Conservation (phyloP, 2,113 vertebrate species). For the Platysteira castanea region DNA sequence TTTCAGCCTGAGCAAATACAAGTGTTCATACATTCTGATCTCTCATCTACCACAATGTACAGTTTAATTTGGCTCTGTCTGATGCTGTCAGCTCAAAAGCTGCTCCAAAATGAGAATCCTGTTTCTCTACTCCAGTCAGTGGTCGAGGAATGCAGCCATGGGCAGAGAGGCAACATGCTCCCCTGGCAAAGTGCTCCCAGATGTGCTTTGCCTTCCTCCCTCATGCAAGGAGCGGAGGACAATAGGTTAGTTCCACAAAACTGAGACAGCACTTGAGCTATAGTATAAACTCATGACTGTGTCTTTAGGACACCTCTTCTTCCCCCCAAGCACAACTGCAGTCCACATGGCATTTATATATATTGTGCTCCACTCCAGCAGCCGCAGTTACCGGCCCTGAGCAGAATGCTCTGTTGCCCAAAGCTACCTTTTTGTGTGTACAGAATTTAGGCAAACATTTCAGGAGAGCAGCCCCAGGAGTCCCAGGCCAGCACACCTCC, state of each 20-base stretch:
- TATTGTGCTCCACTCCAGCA: accelerated
- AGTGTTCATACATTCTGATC: neutral
- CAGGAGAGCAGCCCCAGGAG: neutral
- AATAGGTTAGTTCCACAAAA: accelerated
- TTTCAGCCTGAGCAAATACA: neutral
- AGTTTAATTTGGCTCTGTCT: neutral
- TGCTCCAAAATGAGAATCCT: neutral
- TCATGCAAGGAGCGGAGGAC: accelerated
- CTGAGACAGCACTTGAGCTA: neutral
- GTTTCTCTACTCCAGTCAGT: accelerated
- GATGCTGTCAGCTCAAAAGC: neutral
- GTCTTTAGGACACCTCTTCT: neutral
- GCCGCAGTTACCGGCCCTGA: accelerated
- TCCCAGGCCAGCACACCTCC: neutral
- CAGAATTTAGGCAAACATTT: neutral
- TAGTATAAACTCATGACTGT: neutral
- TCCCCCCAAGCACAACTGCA: neutral
- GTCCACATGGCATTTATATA: accelerated
- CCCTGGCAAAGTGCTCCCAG: accelerated
- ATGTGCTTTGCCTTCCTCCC: neutral
- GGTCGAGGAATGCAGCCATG: accelerated
- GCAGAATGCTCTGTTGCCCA: neutral
- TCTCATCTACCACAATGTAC: neutral
- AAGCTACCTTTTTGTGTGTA: accelerated
- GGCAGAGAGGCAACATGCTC: neutral